A percentile compares a stretch with the other conserved stretches of the same genome.
These are phyloP conservation scores for Hypsopygia costalis DNA, from an alignment of 2,888 invertebrate genomes.

Conservation along the genomic window DNA sequence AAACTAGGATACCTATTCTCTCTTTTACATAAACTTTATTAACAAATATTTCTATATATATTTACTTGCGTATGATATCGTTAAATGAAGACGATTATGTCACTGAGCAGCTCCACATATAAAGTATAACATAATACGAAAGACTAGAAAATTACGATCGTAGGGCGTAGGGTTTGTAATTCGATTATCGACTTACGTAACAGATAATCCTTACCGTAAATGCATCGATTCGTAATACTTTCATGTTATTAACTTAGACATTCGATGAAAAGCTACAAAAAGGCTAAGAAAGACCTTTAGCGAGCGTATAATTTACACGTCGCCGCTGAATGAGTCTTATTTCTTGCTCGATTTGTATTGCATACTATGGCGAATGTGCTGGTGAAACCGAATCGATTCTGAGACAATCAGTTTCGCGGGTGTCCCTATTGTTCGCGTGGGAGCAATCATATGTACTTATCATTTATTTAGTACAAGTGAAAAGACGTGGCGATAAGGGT, in stretches of 20 bases:
- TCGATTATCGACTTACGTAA: slow-evolving; percentile 37
- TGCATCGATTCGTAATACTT: slow-evolving; percentile 28
- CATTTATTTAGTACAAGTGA: slow-evolving; percentile 44
- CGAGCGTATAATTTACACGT: not conserved
- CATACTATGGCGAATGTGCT: slow-evolving; percentile 18
- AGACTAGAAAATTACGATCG: too few relatives aligned
- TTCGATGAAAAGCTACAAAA: slow-evolving; percentile 27
- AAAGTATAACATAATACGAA: too few relatives aligned
- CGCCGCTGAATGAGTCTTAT: not conserved
- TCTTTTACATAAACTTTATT: too few relatives aligned
- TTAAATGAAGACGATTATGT: too few relatives aligned
- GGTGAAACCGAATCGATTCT: slow-evolving; percentile 61
- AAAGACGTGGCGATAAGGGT: slow-evolving; percentile 29
- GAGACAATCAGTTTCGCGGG: slow-evolving; percentile 58
- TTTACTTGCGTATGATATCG: too few relatives aligned
- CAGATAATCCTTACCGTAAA: slow-evolving; percentile 28
- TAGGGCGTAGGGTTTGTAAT: slow-evolving; percentile 22
- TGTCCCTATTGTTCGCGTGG: slow-evolving; percentile 68
- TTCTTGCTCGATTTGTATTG: not conserved
- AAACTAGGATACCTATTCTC: too few relatives aligned
- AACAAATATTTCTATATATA: too few relatives aligned
- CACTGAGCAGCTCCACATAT: too few relatives aligned
- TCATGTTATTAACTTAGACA: slow-evolving; percentile 24
- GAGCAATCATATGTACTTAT: slow-evolving; percentile 48
- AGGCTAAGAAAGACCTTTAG: not conserved